Evolutionary conservation across 2,888 invertebrate species (phyloP).

Genomic region (Hofmannophila pseudospretella): DNA sequence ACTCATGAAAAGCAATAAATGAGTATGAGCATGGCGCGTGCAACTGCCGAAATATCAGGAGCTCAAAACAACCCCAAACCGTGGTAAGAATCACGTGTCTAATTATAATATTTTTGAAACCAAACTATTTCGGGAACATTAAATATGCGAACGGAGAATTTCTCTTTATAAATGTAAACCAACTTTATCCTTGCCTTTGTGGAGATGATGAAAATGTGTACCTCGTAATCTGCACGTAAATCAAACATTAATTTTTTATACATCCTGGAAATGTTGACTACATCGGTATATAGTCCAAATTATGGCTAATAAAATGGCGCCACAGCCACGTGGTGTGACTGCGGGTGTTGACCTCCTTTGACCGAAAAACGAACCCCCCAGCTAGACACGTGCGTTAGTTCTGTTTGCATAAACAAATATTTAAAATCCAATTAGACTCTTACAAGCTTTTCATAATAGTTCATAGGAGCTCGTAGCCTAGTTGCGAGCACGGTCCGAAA

Average conservation of each 20-base stretch:
- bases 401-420: constrained; percentile 38
- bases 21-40: too few species aligned
- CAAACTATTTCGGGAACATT: background rate
- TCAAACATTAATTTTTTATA: constrained; percentile 10
- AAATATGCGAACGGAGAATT: too few species aligned
- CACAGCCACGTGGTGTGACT: constrained; percentile 40
- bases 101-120: background rate
- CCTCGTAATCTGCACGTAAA: constrained; percentile 12
- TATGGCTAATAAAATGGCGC: constrained; percentile 40
- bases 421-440: constrained; percentile 8
- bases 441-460: constrained; percentile 4
- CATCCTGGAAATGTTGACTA: constrained; percentile 4
- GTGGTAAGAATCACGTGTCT: background rate
- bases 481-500: too few species aligned
- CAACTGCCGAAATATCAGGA: too few species aligned
- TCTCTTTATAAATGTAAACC: too few species aligned
- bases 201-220: constrained; percentile 3
- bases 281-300: constrained; percentile 19
- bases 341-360: constrained; percentile 43
- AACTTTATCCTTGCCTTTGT: too few species aligned
- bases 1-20: too few species aligned
- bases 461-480: too few species aligned
- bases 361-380: constrained; percentile 40
- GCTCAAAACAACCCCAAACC: too few species aligned
- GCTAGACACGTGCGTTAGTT: constrained; percentile 37